phyloP scores from a whole-genome alignment of 1,140 invertebrate genomes.

The Aphaenogaster rudis region DNA sequence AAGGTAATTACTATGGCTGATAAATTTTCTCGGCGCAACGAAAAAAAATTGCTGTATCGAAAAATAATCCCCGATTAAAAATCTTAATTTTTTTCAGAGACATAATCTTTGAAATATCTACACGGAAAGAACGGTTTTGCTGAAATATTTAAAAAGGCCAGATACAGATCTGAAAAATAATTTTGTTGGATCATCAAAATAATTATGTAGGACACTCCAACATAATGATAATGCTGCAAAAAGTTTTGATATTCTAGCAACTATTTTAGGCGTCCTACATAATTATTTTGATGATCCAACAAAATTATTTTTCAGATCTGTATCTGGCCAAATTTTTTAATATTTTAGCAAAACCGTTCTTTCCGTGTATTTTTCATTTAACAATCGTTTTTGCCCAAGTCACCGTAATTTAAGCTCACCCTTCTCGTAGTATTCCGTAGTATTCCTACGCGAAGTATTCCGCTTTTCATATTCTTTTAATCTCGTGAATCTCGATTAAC shows the following conservation, averaged over 20 bases:
- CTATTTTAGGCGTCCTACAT: no score
- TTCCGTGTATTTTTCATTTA: neutral
- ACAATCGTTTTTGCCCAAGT: neutral
- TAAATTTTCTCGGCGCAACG: neutral
- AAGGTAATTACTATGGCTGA: neutral
- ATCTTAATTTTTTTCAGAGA: neutral
- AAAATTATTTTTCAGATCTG: no score
- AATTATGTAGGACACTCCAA: no score
- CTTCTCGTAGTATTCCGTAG: neutral
- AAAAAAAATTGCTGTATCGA: neutral
- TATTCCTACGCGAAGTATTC: neutral
- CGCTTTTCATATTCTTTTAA: conserved; percentile 52
- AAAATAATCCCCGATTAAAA: neutral
- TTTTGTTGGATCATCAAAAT: no score
- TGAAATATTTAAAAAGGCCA: no score
- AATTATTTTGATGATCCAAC: no score
- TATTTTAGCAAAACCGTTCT: no score
- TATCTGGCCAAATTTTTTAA: no score
- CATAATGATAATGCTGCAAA: no score
- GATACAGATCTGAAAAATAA: no score
- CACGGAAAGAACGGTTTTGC: no score
- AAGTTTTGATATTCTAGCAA: no score
- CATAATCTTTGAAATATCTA: neutral
- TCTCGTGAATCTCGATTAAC: conserved; percentile 61
- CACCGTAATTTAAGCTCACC: neutral